A percentile compares a stretch with the other conserved stretches of the same genome.
Conservation (phyloP, 64 coral and sea anemone genomes). For the Pachyseris speciosa region DNA sequence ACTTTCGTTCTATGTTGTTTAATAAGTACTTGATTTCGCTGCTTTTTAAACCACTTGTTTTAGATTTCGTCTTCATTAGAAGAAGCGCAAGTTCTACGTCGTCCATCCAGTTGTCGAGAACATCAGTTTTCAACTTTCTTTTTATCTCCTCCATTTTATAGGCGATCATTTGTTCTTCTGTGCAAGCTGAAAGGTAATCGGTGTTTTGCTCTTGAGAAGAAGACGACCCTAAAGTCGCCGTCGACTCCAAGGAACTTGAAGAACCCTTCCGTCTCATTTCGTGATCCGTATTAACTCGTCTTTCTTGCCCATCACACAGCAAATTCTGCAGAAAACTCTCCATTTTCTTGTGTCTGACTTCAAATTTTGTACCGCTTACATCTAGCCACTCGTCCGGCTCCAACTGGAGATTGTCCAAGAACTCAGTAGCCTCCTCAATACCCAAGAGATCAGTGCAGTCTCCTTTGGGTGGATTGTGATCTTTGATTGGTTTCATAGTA, state of each 20-base stretch:
- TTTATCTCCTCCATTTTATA: slow-evolving; percentile 5
- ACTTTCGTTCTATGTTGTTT: background rate
- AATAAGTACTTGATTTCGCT: background rate
- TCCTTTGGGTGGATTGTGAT: background rate
- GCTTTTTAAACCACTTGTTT: background rate
- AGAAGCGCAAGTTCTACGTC: slow-evolving; percentile 5
- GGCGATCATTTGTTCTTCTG: background rate
- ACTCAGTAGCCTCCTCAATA: background rate
- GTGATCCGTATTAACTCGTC: background rate
- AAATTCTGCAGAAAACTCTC: background rate
- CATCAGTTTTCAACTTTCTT: background rate
- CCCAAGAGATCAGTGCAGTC: too few species aligned
- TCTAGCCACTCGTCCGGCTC: background rate
- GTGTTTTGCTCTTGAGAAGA: background rate
- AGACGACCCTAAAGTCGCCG: background rate
- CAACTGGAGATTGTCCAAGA: background rate
- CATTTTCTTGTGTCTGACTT: background rate
- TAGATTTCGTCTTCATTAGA: background rate
- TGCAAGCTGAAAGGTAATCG: background rate
- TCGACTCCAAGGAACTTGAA: background rate
- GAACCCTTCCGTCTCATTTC: background rate
- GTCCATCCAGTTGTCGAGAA: background rate
- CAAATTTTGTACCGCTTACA: background rate
- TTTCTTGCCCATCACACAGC: background rate
- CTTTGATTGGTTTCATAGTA: background rate